These are phyloP conservation scores for Diphyllodes magnificus DNA, from an alignment of 2,113 vertebrate species.

Conservation along the genomic window DNA sequence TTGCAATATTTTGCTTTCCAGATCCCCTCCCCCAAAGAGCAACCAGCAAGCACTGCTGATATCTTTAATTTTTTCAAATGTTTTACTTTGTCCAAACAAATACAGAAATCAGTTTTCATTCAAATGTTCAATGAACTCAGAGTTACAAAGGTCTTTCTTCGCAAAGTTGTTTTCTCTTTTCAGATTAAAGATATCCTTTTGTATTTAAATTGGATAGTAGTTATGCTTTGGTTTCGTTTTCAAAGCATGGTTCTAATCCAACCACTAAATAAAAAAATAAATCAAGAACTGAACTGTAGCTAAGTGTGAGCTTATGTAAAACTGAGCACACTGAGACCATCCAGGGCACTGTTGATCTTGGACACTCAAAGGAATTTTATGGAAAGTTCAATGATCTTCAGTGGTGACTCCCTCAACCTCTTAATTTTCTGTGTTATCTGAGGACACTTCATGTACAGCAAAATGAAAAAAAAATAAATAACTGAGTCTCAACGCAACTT, in stretches of 20 bases:
- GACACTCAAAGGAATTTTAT: background rate
- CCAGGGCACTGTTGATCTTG: background rate
- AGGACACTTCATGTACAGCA: background rate
- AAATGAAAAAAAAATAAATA: background rate
- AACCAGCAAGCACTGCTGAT: background rate
- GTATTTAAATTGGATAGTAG: background rate
- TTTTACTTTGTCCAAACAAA: background rate
- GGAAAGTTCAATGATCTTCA: slow-evolving; percentile 3
- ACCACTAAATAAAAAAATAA: background rate
- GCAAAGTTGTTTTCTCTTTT: background rate
- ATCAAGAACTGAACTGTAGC: background rate
- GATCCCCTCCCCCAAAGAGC: background rate
- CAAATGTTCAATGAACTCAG: background rate
- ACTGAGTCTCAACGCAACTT: background rate
- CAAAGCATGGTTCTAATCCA: background rate
- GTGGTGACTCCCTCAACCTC: background rate
- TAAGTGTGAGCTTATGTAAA: background rate
- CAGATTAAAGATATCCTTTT: background rate
- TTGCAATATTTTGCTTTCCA: background rate
- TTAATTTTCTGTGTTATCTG: background rate
- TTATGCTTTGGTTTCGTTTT: background rate
- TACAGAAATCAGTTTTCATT: background rate
- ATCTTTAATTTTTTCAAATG: background rate
- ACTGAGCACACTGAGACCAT: background rate
- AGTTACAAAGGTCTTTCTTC: background rate